Conservation (phyloP, 2,888 invertebrate species). For the Lapara coniferarum region DNA sequence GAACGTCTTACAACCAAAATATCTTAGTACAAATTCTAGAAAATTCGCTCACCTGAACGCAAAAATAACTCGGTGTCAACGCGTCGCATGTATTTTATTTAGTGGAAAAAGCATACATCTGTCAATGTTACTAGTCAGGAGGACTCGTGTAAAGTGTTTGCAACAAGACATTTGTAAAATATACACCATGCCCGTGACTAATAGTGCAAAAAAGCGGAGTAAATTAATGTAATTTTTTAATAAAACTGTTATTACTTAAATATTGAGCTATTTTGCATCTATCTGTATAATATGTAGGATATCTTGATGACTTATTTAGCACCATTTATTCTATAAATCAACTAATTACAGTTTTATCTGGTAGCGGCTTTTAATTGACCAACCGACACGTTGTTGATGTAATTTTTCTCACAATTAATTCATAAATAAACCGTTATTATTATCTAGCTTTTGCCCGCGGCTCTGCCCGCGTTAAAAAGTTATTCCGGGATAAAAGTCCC, state of each 20-base stretch:
- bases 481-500: too few species aligned
- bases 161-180: constrained; percentile 12
- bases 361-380: background rate
- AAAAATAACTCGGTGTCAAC: constrained; percentile 19
- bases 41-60: constrained; percentile 4
- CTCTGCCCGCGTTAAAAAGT: too few species aligned
- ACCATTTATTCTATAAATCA: background rate
- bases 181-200: constrained; percentile 11
- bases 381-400: background rate
- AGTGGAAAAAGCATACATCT: constrained; percentile 1
- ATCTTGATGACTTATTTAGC: background rate
- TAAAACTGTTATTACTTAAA: background rate
- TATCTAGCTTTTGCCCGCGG: too few species aligned
- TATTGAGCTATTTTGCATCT: background rate
- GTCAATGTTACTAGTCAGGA: background rate
- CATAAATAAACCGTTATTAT: constrained; percentile 1
- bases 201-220: background rate
- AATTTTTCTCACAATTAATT: constrained; percentile 1
- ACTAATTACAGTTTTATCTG: background rate
- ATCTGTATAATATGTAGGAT: background rate
- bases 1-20: background rate
- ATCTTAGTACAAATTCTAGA: background rate
- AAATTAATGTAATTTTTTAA: background rate
- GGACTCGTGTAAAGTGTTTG: constrained; percentile 9
- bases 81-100: background rate